Conservation (phyloP, 2,113 vertebrate species). For the Chloropsis cyanopogon region DNA sequence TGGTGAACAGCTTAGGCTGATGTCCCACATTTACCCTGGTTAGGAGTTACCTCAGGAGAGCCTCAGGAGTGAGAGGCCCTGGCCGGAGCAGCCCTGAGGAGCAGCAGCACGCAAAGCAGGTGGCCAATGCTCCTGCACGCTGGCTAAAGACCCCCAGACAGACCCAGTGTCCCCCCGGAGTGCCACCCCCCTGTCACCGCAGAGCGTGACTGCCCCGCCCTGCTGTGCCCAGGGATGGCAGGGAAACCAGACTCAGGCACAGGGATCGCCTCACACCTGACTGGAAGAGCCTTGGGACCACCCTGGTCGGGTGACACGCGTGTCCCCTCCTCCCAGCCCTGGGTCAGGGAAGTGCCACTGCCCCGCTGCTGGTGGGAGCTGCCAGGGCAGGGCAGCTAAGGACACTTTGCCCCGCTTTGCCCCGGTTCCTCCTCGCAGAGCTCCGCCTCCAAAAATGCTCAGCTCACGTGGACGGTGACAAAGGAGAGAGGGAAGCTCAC, state of each 20-base stretch:
- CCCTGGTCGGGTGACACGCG: not conserved
- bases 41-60: not conserved
- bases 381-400: rapidly evolving
- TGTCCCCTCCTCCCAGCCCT: not conserved
- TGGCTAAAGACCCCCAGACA: not conserved
- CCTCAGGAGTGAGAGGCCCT: not conserved
- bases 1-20: not conserved
- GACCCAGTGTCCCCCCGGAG: not conserved
- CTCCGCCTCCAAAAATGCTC: not conserved
- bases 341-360: not conserved
- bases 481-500: not conserved
- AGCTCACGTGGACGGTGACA: not conserved
- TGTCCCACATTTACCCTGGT: not conserved
- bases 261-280: not conserved
- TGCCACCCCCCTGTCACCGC: rapidly evolving
- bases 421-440: not conserved
- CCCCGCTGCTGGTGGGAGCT: rapidly evolving
- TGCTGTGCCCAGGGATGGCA: rapidly evolving
- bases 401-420: not conserved
- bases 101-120: not conserved
- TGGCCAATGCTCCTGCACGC: rapidly evolving
- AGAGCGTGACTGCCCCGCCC: not conserved
- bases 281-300: rapidly evolving
- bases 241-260: not conserved
- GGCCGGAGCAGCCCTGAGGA: not conserved